These are phyloP conservation scores for Stigmatopora nigra DNA, from an alignment of 2,113 vertebrate species.

Conservation along the genomic window DNA sequence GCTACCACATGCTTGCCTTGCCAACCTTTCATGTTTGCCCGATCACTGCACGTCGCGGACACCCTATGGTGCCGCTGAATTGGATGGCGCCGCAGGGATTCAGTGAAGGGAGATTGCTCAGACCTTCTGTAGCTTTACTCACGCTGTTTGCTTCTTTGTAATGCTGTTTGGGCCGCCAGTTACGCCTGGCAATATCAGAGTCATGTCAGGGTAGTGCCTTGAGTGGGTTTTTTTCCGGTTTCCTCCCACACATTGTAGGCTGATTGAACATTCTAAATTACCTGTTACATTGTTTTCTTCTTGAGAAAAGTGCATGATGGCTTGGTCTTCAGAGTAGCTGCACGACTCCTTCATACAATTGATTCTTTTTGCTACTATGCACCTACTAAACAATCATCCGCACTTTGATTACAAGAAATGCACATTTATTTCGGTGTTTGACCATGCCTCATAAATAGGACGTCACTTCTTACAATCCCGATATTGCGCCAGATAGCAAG, in stretches of 20 bases:
- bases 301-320: not conserved
- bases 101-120: conserved; percentile 47
- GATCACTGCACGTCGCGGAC: conserved; percentile 35
- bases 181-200: no score
- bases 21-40: conserved; percentile 48
- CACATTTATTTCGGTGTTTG: not conserved
- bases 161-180: not conserved
- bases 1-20: conserved; percentile 13
- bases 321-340: not conserved
- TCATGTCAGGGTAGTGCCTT: conserved; percentile 20
- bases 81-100: conserved; percentile 60
- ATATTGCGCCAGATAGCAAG: no score
- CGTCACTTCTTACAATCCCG: no score
- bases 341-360: not conserved
- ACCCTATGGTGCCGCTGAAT: conserved; percentile 55
- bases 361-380: not conserved
- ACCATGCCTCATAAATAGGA: not conserved
- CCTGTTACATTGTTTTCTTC: not conserved
- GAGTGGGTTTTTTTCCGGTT: no score
- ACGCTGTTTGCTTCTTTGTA: conserved; percentile 32
- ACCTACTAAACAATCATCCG: not conserved
- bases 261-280: not conserved
- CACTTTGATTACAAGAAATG: not conserved
- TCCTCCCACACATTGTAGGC: not conserved
- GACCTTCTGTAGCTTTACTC: conserved; percentile 26